A percentile compares a stretch with the other conserved stretches of the same genome.
Evolutionary conservation across 2,888 invertebrate species (phyloP).

Genomic region (Petrolisthes manimaculis): DNA sequence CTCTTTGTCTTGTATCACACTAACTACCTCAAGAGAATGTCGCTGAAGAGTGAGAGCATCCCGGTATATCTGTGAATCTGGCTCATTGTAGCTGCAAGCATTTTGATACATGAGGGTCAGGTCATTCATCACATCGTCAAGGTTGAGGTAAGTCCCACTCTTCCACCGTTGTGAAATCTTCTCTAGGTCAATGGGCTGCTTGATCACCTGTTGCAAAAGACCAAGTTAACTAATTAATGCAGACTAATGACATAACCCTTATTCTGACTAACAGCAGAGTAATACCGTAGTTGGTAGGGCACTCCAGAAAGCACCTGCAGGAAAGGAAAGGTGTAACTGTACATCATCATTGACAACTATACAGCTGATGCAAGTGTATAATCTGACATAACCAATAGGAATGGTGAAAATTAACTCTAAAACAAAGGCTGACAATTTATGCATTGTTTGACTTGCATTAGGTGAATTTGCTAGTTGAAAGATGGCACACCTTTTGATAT

Average conservation of each 20-base stretch:
- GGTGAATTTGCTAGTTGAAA: too few species aligned
- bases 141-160: conserved; percentile 79
- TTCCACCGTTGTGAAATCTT: conserved; percentile 89
- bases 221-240: neutral
- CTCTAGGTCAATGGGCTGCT: conserved; percentile 96
- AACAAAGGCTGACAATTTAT: too few species aligned
- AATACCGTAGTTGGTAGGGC: too few species aligned
- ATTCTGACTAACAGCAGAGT: neutral
- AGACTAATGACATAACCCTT: neutral
- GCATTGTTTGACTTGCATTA: too few species aligned
- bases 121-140: conserved; percentile 90
- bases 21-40: conserved; percentile 78
- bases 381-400: too few species aligned
- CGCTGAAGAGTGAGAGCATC: conserved; percentile 79
- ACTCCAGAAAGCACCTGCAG: too few species aligned
- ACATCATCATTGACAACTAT: too few species aligned
- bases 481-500: too few species aligned
- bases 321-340: too few species aligned
- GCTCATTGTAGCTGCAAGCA: conserved; percentile 97
- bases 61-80: conserved; percentile 96
- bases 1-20: neutral
- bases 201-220: conserved; percentile 77
- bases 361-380: too few species aligned
- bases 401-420: too few species aligned
- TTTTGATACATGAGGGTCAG: conserved; percentile 95